phyloP scores from a whole-genome alignment of 2,113 vertebrate genomes.

The Mohoua ochrocephala region DNA sequence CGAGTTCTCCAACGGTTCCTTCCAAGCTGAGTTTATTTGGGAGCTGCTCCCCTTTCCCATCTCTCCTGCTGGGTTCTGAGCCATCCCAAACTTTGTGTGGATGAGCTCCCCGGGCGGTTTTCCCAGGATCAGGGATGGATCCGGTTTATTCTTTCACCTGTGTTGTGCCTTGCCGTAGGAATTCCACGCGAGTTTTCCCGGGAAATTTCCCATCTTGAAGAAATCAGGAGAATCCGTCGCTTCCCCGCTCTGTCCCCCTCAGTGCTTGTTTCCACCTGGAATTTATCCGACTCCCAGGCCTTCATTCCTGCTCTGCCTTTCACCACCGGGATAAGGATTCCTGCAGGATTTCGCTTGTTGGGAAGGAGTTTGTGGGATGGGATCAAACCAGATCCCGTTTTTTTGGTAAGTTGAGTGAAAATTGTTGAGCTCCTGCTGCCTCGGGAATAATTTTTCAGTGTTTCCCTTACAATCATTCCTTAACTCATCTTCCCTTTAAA shows the following conservation, averaged over 20 bases:
- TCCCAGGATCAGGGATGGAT: background rate
- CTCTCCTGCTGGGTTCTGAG: background rate
- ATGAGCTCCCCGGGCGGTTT: background rate
- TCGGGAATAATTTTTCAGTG: background rate
- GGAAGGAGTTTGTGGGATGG: background rate
- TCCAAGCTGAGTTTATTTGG: rapidly evolving
- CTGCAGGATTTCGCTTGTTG: background rate
- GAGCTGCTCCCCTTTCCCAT: rapidly evolving
- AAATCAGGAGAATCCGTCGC: background rate
- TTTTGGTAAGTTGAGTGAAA: background rate
- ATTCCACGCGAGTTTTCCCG: background rate
- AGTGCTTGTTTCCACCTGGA: background rate
- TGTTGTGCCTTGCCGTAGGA: rapidly evolving
- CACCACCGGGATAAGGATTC: background rate
- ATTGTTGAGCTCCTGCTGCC: background rate
- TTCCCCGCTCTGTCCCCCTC: background rate
- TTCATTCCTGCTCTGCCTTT: background rate
- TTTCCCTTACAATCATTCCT: background rate
- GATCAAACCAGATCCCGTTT: background rate
- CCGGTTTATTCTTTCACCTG: background rate
- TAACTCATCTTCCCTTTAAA: background rate
- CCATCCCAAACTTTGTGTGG: background rate
- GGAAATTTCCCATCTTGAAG: background rate
- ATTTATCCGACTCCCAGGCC: background rate
- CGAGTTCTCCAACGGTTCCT: rapidly evolving